Percentiles rank a stretch among this genome's conserved stretches.
Conservation (phyloP, 2,888 invertebrate species). For the Flabesymbios commensalis region DNA sequence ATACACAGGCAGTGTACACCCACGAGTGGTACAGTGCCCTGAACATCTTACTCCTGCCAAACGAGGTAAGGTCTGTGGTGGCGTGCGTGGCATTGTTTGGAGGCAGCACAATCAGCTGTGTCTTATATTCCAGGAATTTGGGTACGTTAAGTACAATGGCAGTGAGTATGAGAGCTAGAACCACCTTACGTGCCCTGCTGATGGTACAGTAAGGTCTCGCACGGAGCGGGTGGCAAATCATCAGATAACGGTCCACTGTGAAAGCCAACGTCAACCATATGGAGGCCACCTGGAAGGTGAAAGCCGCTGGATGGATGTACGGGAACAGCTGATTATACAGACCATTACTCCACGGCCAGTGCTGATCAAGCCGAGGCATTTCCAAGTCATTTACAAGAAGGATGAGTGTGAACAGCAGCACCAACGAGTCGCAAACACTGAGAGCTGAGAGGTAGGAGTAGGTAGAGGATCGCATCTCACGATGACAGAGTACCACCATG, state of each 20-base stretch:
- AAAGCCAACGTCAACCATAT: slow-evolving; percentile 60
- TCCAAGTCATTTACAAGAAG: slow-evolving; percentile 49
- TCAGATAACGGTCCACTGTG: slow-evolving; percentile 60
- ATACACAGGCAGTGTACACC: slow-evolving; percentile 57
- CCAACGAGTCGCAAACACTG: slow-evolving; percentile 56
- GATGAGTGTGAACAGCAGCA: slow-evolving; percentile 50
- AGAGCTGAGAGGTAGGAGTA: slow-evolving; percentile 57
- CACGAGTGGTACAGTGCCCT: slow-evolving; percentile 55
- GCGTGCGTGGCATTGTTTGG: slow-evolving; percentile 13
- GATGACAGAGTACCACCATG: too few relatives aligned
- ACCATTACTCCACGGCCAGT: slow-evolving; percentile 31
- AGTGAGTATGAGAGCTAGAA: slow-evolving; percentile 41
- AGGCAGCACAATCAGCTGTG: slow-evolving; percentile 30
- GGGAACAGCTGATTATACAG: slow-evolving; percentile 52
- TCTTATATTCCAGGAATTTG: slow-evolving; percentile 55
- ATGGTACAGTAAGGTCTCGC: slow-evolving; percentile 55
- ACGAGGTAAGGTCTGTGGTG: slow-evolving; percentile 36
- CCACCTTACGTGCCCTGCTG: slow-evolving; percentile 48
- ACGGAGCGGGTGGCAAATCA: slow-evolving; percentile 61
- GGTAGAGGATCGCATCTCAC: slow-evolving; percentile 54
- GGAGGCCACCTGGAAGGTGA: slow-evolving; percentile 57
- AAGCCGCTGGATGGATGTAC: slow-evolving; percentile 51
- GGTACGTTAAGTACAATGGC: slow-evolving; percentile 56
- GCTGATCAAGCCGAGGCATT: slow-evolving; percentile 13
- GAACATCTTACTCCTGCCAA: slow-evolving; percentile 41